A percentile compares a stretch with the other conserved stretches of the same genome.
These are phyloP conservation scores for Pristionchus entomophagus DNA, from an alignment of 2,888 invertebrate genomes.

Conservation along the genomic window DNA sequence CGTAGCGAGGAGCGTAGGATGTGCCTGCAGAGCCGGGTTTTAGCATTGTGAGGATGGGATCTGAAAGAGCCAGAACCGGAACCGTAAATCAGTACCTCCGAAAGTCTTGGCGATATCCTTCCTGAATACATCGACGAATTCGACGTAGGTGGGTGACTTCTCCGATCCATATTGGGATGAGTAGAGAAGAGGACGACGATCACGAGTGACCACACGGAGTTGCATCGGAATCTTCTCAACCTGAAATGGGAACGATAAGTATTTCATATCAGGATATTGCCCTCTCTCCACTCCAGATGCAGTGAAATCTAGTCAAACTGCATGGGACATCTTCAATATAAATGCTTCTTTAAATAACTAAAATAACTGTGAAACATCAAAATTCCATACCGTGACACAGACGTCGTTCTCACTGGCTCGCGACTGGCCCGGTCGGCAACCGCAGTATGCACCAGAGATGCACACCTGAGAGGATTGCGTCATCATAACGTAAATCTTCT, in stretches of 20 bases:
- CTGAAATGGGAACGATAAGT: background rate
- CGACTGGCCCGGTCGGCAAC: conserved; percentile 73
- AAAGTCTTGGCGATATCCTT: conserved; percentile 72
- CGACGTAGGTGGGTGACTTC: conserved; percentile 68
- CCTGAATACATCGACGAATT: conserved; percentile 70
- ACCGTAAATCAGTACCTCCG: conserved; percentile 61
- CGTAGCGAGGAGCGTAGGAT: conserved; percentile 67
- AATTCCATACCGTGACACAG: conserved; percentile 48
- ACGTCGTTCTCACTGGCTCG: conserved; percentile 59
- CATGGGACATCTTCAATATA: too few species aligned
- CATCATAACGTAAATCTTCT: too few species aligned
- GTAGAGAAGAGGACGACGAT: conserved; percentile 69
- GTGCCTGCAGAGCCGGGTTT: conserved; percentile 54
- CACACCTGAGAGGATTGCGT: conserved; percentile 67
- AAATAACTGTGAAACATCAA: too few species aligned
- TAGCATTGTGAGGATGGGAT: background rate
- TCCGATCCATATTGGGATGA: conserved; percentile 70
- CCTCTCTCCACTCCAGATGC: too few species aligned
- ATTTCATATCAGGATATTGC: too few species aligned
- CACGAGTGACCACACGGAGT: conserved; percentile 42
- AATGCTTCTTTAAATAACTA: too few species aligned
- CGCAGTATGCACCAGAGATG: conserved; percentile 72
- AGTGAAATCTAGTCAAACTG: too few species aligned
- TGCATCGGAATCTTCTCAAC: conserved; percentile 7
- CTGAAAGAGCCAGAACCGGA: background rate